Conservation (phyloP, 2,113 vertebrate species). For the Pipa parva region DNA sequence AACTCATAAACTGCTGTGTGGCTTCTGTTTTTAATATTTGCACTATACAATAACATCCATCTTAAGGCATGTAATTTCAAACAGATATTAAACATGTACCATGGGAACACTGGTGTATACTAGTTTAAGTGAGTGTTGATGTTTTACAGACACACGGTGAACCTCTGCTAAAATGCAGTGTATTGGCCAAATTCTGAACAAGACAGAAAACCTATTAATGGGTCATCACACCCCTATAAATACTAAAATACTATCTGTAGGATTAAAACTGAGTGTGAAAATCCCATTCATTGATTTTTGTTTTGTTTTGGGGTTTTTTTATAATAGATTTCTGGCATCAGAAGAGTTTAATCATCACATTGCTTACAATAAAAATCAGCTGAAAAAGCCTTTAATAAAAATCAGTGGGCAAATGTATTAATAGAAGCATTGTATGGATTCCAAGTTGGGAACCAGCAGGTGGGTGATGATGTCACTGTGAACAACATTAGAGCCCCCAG, state of each 20-base stretch:
- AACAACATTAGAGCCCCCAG: conserved; percentile 27
- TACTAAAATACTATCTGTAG: neutral
- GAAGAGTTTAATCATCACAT: conserved; percentile 13
- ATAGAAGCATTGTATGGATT: conserved; percentile 1
- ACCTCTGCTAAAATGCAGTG: neutral
- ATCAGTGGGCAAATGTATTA: neutral
- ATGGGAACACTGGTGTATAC: neutral
- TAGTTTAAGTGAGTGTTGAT: neutral
- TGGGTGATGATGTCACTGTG: neutral
- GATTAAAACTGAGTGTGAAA: too few species aligned
- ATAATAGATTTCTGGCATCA: neutral
- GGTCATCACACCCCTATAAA: too few species aligned
- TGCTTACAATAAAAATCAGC: neutral
- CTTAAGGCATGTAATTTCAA: conserved; percentile 3
- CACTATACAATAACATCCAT: neutral
- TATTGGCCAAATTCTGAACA: neutral
- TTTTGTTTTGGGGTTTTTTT: too few species aligned
- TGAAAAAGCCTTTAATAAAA: neutral
- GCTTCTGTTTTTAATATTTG: conserved; percentile 5
- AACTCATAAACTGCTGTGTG: neutral
- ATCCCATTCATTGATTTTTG: too few species aligned
- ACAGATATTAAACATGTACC: neutral
- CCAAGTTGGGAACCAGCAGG: conserved; percentile 21
- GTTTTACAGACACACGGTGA: neutral
- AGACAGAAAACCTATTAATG: too few species aligned